Percentiles rank a stretch among this genome's conserved stretches.
Evolutionary conservation across 2,113 vertebrate species (phyloP).

Genomic region (Barbus barbus): DNA sequence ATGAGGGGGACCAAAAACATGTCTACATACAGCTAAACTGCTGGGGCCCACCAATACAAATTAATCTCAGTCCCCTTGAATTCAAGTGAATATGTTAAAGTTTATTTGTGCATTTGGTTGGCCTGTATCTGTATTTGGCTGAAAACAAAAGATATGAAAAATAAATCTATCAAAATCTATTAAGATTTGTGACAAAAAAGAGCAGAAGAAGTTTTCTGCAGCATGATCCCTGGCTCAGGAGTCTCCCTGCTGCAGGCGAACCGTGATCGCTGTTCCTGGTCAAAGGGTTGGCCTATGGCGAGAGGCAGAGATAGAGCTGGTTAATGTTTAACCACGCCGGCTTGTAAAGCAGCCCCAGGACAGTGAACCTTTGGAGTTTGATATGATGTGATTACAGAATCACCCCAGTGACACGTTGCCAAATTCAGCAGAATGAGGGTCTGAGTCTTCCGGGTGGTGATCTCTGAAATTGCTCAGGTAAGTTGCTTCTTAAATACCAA

Average conservation of each 20-base stretch:
- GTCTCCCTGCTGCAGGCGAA: constrained; percentile 6
- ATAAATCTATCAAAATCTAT: too few relatives aligned
- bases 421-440: constrained; percentile 88
- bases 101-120: not conserved
- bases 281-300: constrained; percentile 79
- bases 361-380: constrained; percentile 99
- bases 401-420: constrained; percentile 82
- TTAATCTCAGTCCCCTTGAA: not conserved
- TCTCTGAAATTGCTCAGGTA: constrained; percentile 91
- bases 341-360: constrained; percentile 89
- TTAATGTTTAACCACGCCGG: constrained; percentile 90
- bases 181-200: not conserved
- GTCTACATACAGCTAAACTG: not conserved
- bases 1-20: not conserved
- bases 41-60: not conserved
- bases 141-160: too few relatives aligned
- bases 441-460: constrained; percentile 80
- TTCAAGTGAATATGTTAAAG: not conserved
- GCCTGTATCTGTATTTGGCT: not conserved
- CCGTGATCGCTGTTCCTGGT: constrained; percentile 79
- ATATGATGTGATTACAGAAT: constrained; percentile 92
- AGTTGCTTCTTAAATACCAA: constrained; percentile 45
- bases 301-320: constrained; percentile 83
- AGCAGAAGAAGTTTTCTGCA: not conserved
- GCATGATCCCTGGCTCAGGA: constrained; percentile 5